Evolutionary conservation across 1,140 invertebrate species (phyloP).

Genomic region (Macrosteles quadrilineatus): DNA sequence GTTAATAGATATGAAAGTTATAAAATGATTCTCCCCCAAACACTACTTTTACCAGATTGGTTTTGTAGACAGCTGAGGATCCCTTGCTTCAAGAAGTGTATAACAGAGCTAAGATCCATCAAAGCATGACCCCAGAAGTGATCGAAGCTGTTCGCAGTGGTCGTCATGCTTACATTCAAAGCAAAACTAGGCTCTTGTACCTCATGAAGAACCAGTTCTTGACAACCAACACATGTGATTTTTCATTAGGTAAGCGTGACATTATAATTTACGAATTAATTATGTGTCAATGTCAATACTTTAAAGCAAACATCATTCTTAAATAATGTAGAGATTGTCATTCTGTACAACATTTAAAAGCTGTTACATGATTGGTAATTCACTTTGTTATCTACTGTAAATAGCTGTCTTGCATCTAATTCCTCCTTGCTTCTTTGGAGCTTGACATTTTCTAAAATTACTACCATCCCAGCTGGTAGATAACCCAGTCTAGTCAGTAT

Average conservation of each 20-base stretch:
- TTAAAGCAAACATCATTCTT: neutral
- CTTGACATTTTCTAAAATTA: too few relatives aligned
- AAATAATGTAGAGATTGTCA: neutral
- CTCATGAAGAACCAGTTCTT: slow-evolving; percentile 65
- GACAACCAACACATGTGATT: slow-evolving; percentile 65
- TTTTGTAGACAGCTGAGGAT: slow-evolving; percentile 52
- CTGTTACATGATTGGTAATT: too few relatives aligned
- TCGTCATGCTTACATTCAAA: slow-evolving; percentile 76
- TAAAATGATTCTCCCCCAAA: too few relatives aligned
- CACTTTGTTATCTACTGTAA: too few relatives aligned
- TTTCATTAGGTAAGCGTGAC: slow-evolving; percentile 63
- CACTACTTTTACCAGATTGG: too few relatives aligned
- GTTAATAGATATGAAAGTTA: too few relatives aligned
- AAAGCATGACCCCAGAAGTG: slow-evolving; percentile 52
- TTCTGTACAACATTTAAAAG: too few relatives aligned
- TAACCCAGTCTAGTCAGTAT: too few relatives aligned
- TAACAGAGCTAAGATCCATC: slow-evolving; percentile 56
- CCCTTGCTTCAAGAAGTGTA: slow-evolving; percentile 57
- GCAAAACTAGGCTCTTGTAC: slow-evolving; percentile 70
- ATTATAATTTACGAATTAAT: neutral
- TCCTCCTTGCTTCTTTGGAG: too few relatives aligned
- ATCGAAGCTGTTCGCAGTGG: slow-evolving; percentile 62
- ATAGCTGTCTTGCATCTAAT: too few relatives aligned
- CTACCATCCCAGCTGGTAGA: too few relatives aligned
- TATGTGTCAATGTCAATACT: neutral